Evolutionary conservation across 2,888 invertebrate species (phyloP).

Genomic region (Ceramica pisi): DNA sequence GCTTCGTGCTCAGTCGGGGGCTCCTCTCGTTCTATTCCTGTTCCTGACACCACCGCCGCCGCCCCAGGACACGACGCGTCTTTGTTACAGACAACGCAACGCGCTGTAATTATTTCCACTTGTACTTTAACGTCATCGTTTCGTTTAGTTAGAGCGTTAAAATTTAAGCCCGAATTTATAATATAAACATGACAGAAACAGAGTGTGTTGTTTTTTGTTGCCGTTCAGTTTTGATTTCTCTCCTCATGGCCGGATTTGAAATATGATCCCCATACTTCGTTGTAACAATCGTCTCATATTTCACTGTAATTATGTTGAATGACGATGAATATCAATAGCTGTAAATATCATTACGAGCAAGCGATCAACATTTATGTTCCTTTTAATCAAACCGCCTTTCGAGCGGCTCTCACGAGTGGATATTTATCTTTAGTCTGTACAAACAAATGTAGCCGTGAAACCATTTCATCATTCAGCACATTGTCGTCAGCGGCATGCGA

Average conservation of each 20-base stretch:
- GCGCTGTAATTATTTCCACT: constrained; percentile 86
- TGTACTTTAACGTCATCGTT: constrained; percentile 79
- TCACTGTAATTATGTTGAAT: constrained; percentile 68
- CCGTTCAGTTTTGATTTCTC: constrained; percentile 53
- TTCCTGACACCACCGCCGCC: constrained; percentile 81
- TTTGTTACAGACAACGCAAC: constrained; percentile 83
- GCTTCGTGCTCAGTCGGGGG: constrained; percentile 75
- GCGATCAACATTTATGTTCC: constrained; percentile 72
- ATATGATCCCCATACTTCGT: constrained; percentile 59
- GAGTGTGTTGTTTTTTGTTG: constrained; percentile 54
- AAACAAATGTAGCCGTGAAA: constrained; percentile 85
- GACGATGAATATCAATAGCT: constrained; percentile 71
- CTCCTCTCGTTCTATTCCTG: constrained; percentile 85
- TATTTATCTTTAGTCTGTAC: constrained; percentile 83
- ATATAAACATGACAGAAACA: constrained; percentile 60
- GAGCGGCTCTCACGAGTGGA: constrained; percentile 74
- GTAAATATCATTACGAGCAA: constrained; percentile 70
- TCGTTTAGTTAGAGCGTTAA: constrained; percentile 72
- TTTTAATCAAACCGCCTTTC: constrained; percentile 75
- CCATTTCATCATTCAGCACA: constrained; percentile 85
- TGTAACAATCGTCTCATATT: constrained; percentile 66
- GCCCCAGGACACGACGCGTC: constrained; percentile 76
- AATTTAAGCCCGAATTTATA: constrained; percentile 56
- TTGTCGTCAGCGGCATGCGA: constrained; percentile 72
- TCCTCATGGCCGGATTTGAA: constrained; percentile 56